Base-by-base conservation (phyloP, 2,888 invertebrate species). In the Argynnis bischoffii region DNA sequence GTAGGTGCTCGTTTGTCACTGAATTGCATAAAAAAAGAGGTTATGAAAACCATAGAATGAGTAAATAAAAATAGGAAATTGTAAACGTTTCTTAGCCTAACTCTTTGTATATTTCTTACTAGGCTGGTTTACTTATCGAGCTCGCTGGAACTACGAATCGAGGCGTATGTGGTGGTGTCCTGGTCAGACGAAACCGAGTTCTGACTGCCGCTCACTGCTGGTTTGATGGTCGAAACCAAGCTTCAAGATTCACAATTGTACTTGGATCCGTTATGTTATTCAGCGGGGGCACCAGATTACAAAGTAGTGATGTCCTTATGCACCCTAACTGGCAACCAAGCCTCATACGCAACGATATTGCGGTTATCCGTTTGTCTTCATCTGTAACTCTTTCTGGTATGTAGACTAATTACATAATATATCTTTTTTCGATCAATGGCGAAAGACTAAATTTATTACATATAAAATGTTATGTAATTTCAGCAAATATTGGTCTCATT, bases 401-500 rank as follows among this genome's bases (percentile, higher is more conserved):
- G 64, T 59, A 35, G 41, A 56, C 6, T 14, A 35, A 2, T 15
- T 14, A 48, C 13, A 14, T 31, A 3, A 55, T 2, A 53, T 26
- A 46, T n/a, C 3, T 15, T 21, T 48, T 31, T 31, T 65, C 21
- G n/a, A 13, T 18, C 18, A 53, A 11, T 53, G 15, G 13, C 2
- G 8, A 6, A 53, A 2, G 3, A 47, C 15, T 15, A 31, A 14
- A n/a, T 18, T 11, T 50, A 6, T 0, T 31, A 5, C 6, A 14
- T 31, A 31, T 11, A 18, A n/a, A n/a, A 18, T 57, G 31, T 35
- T 8, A 51, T 51, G 13, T 51, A 15, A 56, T 50, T 70, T 35
- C 66, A 76, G 76, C 59, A 18, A 57, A 35, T 15, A 74, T 76
- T 26, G 63, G 66, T 13, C 46, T 64, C 1, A 69, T 76, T 48